phyloP scores from a whole-genome alignment of 2,797 vertebrate species.

The Malurus leucopterus region DNA sequence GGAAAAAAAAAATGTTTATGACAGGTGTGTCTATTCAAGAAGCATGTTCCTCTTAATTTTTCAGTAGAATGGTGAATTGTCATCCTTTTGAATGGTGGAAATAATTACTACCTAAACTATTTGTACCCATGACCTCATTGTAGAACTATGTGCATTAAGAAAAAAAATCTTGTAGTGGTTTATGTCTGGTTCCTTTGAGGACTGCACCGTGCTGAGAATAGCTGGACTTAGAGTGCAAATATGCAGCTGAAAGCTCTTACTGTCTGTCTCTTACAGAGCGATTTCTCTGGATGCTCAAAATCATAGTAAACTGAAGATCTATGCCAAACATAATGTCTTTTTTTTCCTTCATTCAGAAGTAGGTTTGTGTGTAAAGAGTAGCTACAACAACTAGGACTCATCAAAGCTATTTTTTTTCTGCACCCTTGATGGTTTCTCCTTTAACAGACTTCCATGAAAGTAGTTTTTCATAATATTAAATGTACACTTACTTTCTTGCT shows the following conservation, averaged over 20 bases:
- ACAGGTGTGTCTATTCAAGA: neutral
- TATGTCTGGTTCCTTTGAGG: neutral
- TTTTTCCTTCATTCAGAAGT: neutral
- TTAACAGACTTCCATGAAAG: neutral
- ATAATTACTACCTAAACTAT: neutral
- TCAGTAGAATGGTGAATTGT: neutral
- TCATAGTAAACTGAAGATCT: neutral
- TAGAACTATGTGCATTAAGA: neutral
- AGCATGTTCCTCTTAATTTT: neutral
- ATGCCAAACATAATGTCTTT: neutral
- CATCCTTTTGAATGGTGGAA: neutral
- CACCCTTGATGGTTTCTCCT: neutral
- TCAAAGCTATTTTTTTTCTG: neutral
- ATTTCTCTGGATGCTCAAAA: neutral
- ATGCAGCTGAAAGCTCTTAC: neutral
- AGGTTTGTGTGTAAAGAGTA: neutral
- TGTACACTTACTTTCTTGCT: neutral
- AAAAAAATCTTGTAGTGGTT: neutral
- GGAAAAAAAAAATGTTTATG: neutral
- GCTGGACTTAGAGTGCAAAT: neutral
- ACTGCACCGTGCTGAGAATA: neutral
- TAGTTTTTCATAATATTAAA: neutral
- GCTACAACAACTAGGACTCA: neutral
- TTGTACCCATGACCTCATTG: neutral
- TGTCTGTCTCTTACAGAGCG: neutral